A percentile compares a stretch with the other conserved stretches of the same genome.
These are phyloP conservation scores for Standfussiana lucernea DNA, from an alignment of 2,888 invertebrate genomes.

Conservation along the genomic window DNA sequence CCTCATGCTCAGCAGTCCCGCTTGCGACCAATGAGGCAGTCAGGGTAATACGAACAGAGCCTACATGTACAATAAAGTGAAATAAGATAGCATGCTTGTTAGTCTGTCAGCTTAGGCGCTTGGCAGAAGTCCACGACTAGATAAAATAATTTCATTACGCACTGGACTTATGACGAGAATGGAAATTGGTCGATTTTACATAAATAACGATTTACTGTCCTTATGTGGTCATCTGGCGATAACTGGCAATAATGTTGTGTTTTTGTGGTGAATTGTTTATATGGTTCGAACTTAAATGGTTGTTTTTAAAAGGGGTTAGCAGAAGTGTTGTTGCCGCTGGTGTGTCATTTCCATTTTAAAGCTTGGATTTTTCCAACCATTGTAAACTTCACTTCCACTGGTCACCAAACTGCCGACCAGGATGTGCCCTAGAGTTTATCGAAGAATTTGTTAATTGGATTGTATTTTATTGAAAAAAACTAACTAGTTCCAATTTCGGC, in stretches of 20 bases:
- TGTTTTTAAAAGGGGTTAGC: not conserved
- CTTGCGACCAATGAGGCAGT: not conserved
- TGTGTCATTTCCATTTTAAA: not conserved
- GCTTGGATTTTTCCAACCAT: not conserved
- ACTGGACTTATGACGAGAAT: conserved; percentile 40
- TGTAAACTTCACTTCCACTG: not conserved
- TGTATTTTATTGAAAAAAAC: too few relatives aligned
- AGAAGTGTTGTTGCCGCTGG: not conserved
- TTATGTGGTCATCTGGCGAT: conserved; percentile 5
- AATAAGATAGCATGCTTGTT: conserved; percentile 5
- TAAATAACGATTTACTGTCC: conserved; percentile 22
- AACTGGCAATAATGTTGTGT: conserved; percentile 7
- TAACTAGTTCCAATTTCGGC: too few relatives aligned
- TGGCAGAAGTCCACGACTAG: conserved; percentile 39
- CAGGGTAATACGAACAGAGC: not conserved
- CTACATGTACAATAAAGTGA: conserved; percentile 5
- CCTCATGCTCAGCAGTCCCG: not conserved
- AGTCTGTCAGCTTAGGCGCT: conserved; percentile 2
- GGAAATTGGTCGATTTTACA: conserved; percentile 43
- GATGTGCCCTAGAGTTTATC: too few relatives aligned
- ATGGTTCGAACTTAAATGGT: not conserved
- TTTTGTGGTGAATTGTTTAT: conserved; percentile 19
- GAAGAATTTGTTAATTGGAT: not conserved
- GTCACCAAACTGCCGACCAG: too few relatives aligned
- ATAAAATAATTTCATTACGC: conserved; percentile 39